A percentile compares a stretch with the other conserved stretches of the same genome.
These are phyloP conservation scores for Clarias fuscus DNA, from an alignment of 2,797 vertebrate species.

Conservation along the genomic window DNA sequence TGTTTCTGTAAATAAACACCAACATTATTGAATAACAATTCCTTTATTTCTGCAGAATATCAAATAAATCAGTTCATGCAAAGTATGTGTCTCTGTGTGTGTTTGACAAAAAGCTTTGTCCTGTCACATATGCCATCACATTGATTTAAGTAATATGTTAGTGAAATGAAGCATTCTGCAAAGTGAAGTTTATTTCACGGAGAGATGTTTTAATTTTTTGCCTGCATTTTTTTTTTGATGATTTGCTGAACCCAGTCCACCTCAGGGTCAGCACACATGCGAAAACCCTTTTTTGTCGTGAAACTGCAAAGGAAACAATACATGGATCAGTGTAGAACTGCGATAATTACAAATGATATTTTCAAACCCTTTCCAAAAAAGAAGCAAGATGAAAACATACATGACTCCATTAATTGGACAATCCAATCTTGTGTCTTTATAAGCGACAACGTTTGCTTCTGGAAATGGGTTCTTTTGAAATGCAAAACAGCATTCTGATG, in stretches of 20 bases:
- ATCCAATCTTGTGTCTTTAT: too few relatives aligned
- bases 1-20: too few relatives aligned
- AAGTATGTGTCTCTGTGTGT: too few relatives aligned
- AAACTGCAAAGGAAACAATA: not conserved
- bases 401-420: too few relatives aligned
- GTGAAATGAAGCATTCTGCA: not conserved
- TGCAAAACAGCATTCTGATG: too few relatives aligned
- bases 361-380: not conserved
- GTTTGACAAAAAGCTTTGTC: not conserved
- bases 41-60: not conserved
- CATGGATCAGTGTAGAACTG: too few relatives aligned
- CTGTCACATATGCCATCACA: not conserved
- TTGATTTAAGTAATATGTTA: not conserved
- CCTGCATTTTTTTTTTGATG: not conserved
- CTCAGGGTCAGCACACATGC: constrained; percentile 5
- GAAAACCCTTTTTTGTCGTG: not conserved
- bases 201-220: too few relatives aligned
- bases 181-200: not conserved
- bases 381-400: not conserved
- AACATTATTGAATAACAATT: not conserved
- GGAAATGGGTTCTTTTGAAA: too few relatives aligned
- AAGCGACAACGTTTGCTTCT: too few relatives aligned
- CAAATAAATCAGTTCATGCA: not conserved
- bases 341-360: not conserved
- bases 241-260: constrained; percentile 12